A percentile compares a stretch with the other conserved stretches of the same genome.
Evolutionary conservation across 2,888 invertebrate species (phyloP).

Genomic region (Lottia scabra): DNA sequence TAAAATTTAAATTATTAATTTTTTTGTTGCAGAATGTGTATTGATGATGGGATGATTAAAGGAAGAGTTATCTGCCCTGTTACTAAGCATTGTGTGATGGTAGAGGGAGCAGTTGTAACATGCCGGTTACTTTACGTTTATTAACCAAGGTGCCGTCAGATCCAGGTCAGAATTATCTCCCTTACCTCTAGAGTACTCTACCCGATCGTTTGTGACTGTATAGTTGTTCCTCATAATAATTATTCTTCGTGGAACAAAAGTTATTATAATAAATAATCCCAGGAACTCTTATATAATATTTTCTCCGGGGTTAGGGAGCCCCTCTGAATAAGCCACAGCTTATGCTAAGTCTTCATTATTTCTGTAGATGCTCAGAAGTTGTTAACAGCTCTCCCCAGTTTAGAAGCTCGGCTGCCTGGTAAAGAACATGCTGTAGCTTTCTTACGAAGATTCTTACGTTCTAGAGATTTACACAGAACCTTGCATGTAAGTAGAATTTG

Average conservation of each 20-base stretch:
- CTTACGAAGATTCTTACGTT: constrained; percentile 50
- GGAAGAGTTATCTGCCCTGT: not conserved
- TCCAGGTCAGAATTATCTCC: constrained; percentile 38
- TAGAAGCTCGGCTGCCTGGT: constrained; percentile 43
- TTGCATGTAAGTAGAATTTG: constrained; percentile 46
- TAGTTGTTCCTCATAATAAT: too few species aligned
- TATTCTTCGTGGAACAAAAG: too few species aligned
- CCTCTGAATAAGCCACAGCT: too few species aligned
- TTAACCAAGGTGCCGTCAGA: constrained; percentile 49
- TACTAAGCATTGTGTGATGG: not conserved
- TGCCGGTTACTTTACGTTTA: constrained; percentile 52
- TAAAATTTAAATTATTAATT: too few species aligned
- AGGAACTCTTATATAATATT: too few species aligned
- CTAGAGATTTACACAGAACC: constrained; percentile 48
- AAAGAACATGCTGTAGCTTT: constrained; percentile 52
- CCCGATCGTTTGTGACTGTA: too few species aligned
- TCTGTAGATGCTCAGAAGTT: constrained; percentile 53
- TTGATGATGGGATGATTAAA: not conserved
- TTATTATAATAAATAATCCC: too few species aligned
- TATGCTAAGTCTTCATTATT: too few species aligned
- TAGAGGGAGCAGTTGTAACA: constrained; percentile 26
- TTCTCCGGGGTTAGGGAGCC: too few species aligned
- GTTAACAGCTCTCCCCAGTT: constrained; percentile 43
- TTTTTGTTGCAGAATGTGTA: too few species aligned
- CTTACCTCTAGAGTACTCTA: too few species aligned